Percentiles rank a stretch among this genome's conserved stretches.
Evolutionary conservation across 64 coral and sea anemone genomes (phyloP).

Genomic region (Stichodactyla mertensii): DNA sequence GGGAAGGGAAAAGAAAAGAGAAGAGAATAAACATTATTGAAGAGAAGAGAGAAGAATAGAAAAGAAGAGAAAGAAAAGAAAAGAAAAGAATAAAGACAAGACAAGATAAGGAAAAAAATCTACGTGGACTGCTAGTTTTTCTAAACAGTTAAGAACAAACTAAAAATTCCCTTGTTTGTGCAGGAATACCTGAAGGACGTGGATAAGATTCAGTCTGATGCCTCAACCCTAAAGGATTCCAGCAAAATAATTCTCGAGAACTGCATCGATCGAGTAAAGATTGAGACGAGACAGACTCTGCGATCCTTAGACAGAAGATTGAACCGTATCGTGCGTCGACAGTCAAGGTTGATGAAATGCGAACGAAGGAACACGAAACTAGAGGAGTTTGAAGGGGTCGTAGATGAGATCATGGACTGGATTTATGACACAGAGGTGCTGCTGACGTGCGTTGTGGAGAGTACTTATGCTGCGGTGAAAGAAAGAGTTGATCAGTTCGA

Average conservation of each 20-base stretch:
- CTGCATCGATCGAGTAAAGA: constrained; percentile 62
- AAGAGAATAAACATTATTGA: no score
- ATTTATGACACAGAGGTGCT: constrained; percentile 83
- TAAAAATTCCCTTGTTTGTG: background rate
- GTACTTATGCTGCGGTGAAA: constrained; percentile 61
- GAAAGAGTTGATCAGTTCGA: constrained; percentile 45
- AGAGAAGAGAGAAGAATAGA: no score
- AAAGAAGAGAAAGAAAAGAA: no score
- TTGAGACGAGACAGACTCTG: constrained; percentile 59
- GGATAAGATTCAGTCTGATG: constrained; percentile 70
- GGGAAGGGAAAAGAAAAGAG: no score
- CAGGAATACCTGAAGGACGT: constrained; percentile 82
- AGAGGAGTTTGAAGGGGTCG: constrained; percentile 76
- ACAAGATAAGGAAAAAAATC: no score
- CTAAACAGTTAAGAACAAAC: background rate
- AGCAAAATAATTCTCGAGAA: constrained; percentile 52
- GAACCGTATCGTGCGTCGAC: constrained; percentile 75
- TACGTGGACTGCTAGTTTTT: no score
- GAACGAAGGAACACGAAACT: constrained; percentile 79
- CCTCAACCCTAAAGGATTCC: constrained; percentile 51
- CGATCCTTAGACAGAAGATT: constrained; percentile 63
- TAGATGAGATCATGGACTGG: constrained; percentile 90
- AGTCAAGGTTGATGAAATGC: constrained; percentile 89
- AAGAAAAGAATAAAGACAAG: no score
- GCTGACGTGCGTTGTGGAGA: constrained; percentile 46